Base-by-base conservation (phyloP, 2,113 vertebrate genomes). In the Osmerus eperlanus region DNA sequence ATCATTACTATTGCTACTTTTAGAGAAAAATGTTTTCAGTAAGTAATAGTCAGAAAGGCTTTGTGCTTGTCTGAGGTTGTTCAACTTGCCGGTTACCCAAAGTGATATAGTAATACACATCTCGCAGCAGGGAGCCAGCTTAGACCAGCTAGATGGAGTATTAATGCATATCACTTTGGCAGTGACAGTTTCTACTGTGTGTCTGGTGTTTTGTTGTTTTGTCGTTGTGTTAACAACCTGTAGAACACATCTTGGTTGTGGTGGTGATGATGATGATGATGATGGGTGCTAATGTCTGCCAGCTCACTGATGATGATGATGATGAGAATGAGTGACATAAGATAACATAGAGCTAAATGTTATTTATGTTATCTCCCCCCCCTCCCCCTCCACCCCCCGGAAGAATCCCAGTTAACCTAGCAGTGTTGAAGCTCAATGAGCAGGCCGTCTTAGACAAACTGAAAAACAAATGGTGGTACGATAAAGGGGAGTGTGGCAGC, bases 401-500 rank as follows among this genome's bases (percentile, higher is more conserved):
- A 98, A 99, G 97, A 97, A 97, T 95, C 94, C 95, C 95, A 84
- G 97, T 99, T 96, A 99, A 99, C 94, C 97, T 99, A 96, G 97
- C 97, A 91, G 97, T 99, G 93, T 96, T 99, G 96, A 99, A 99
- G 95, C 97, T 99, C 95, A 99, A 97, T 98, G 97, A 99, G 94
- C 97, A 98, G 94, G 97, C 97, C 96, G 81, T 98, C 96, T 98
- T 99, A 99, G 97, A 99, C 97, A 99, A 99, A 96, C 96, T 99
- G 96, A 99, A 99, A 98, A 99, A 80, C 97, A 99, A 96, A 96
- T 99, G 97, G 97, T 99, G 97, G 97, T 99, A 99, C 96, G 97
- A 97, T 98, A 99, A 99, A 65, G 97, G 97, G 28, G 95, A 99
- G 91, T 99, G 97, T 95, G 97, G 97, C 96, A 81, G 74, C 96